phyloP scores from a whole-genome alignment of 1,140 invertebrate species.

The Sipha flava region DNA sequence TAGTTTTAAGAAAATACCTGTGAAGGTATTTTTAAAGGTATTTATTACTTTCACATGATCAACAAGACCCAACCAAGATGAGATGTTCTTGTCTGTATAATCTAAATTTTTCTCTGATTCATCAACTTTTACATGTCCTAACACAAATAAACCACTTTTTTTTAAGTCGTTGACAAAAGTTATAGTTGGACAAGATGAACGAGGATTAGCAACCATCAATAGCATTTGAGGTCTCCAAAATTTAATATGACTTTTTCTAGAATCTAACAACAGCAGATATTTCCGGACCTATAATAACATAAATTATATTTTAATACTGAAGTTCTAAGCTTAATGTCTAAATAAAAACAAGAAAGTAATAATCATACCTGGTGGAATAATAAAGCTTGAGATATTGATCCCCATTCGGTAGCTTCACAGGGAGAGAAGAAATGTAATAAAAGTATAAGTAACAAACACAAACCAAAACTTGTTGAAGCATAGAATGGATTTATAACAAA shows the following conservation, averaged over 20 bases:
- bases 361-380: conserved; percentile 88
- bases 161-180: conserved; percentile 98
- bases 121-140: conserved; percentile 81
- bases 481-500: conserved; percentile 90
- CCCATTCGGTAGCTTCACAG: conserved; percentile 75
- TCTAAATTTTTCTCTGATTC: conserved; percentile 47
- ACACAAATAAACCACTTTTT: conserved; percentile 91
- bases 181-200: conserved; percentile 82
- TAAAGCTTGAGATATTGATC: conserved; percentile 94
- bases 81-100: conserved; percentile 60
- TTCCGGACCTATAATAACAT: conserved; percentile 65
- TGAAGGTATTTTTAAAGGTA: background rate
- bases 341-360: background rate
- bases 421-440: conserved; percentile 88
- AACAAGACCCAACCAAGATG: conserved; percentile 75
- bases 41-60: conserved; percentile 66
- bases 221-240: conserved; percentile 98
- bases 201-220: conserved; percentile 80
- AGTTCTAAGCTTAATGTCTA: background rate
- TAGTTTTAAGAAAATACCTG: no score
- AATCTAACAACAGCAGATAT: conserved; percentile 90
- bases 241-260: conserved; percentile 94
- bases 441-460: conserved; percentile 76
- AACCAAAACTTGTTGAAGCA: conserved; percentile 75
- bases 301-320: background rate